These are phyloP conservation scores for Penelope pileata DNA, from an alignment of 2,113 vertebrate genomes.

Conservation along the genomic window DNA sequence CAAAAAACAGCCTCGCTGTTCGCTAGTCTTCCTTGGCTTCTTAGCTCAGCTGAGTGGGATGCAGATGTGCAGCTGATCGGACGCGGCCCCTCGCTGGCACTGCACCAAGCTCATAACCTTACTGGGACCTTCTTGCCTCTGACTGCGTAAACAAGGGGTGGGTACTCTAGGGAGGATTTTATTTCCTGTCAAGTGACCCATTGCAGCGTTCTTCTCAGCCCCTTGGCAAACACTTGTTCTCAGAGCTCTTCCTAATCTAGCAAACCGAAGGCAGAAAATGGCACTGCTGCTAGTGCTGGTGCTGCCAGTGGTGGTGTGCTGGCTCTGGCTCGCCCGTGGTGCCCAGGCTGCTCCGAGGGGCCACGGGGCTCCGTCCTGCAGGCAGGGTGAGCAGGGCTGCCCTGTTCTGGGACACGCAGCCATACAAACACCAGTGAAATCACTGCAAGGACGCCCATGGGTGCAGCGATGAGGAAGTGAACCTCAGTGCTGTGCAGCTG, in stretches of 20 bases:
- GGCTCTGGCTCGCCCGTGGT: background rate
- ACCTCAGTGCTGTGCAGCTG: background rate
- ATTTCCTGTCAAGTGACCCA: background rate
- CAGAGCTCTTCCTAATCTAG: background rate
- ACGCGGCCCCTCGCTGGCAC: background rate
- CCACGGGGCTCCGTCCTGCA: background rate
- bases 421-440: background rate
- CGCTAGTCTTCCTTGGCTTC: background rate
- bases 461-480: background rate
- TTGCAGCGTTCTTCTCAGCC: background rate
- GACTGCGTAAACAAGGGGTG: background rate
- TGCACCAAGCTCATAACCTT: background rate
- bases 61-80: background rate
- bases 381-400: background rate
- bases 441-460: background rate
- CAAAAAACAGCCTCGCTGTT: background rate
- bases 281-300: accelerated
- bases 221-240: background rate
- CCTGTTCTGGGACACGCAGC: background rate
- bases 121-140: background rate
- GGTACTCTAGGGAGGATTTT: background rate
- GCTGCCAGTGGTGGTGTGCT: background rate
- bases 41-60: background rate
- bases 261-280: background rate
- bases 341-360: background rate